Evolutionary conservation across 1,140 invertebrate species (phyloP), one percentile per base, ranked within the genome.

Genomic region (Brachionus rotundiformis): DNA sequence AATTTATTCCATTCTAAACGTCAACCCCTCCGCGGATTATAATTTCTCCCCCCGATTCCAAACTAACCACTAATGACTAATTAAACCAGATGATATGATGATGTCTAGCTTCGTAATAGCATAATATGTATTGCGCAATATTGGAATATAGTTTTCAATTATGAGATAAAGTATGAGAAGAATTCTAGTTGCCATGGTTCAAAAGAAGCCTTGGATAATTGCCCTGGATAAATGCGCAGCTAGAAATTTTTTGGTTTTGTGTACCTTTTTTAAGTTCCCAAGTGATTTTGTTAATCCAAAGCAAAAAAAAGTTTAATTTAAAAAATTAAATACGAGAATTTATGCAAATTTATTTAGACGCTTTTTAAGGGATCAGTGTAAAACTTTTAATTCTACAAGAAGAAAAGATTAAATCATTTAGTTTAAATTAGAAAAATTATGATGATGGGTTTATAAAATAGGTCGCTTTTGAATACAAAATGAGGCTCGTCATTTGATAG

Each of bases 391-490:
- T 63, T 59, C 11, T 25, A 33, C 4, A 54, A 54, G 47, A 54
- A 54, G 47, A 54, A 54, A 54, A 23, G 47, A 54, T 54, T 54
- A 54, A 54, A 54, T 54, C 8, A 5, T 54, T 54, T 54, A 23
- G 47, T 54, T 23, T 7, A 54, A 54, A 54, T 54, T 54, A 54
- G 25, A 11, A 63, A 63, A 63, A 63, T 63, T 63, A 63, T 63
- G 61, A 63, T 63, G 61, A 63, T 29, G 29, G 61, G 29, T 63
- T 33, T 63, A 23, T 10, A 29, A 63, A 27, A 31, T 63, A 63
- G 61, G 29, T 63, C 61, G 11, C n/a, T 63, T 54, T 63, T 29
- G 29, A 63, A 63, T 63, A 29, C 13, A 63, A 63, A 63, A 63
- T 27, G 23, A 63, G 27, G 10, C 25, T 63, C 25, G n/a, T 29